phyloP scores from a whole-genome alignment of 1,140 invertebrate species.

The Monochamus saltuarius region DNA sequence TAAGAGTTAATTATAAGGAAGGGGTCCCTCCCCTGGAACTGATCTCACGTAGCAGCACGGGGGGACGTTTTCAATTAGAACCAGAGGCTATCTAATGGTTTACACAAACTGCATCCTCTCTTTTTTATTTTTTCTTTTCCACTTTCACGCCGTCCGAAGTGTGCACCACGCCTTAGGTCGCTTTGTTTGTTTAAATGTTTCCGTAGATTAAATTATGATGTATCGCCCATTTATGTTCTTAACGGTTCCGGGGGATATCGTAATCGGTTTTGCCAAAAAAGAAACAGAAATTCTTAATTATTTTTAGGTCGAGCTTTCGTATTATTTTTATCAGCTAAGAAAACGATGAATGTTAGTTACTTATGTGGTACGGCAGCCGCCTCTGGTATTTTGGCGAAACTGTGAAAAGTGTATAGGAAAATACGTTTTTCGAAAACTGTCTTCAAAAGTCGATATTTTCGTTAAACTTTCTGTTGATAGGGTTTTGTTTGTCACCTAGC shows the following conservation, averaged over 20 bases:
- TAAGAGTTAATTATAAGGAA: not conserved
- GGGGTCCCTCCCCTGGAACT: not conserved
- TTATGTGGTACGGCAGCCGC: too few relatives aligned
- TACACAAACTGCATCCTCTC: slow-evolving; percentile 6
- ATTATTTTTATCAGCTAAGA: too few relatives aligned
- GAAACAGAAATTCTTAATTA: not conserved
- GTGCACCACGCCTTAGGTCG: not conserved
- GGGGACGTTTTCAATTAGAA: slow-evolving; percentile 12
- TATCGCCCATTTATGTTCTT: slow-evolving; percentile 8
- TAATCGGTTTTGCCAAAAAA: not conserved
- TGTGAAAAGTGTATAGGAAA: too few relatives aligned
- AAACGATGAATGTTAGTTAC: too few relatives aligned
- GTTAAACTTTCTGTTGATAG: too few relatives aligned
- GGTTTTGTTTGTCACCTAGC: too few relatives aligned
- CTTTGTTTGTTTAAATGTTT: slow-evolving; percentile 6
- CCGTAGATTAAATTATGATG: slow-evolving; percentile 7
- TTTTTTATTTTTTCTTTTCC: not conserved
- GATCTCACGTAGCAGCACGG: not conserved
- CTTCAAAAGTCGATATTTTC: too few relatives aligned
- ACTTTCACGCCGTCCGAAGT: not conserved
- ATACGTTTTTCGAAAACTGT: too few relatives aligned
- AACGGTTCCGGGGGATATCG: slow-evolving; percentile 3
- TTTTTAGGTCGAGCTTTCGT: not conserved
- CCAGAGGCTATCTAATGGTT: slow-evolving; percentile 4
- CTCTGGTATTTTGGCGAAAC: too few relatives aligned